phyloP scores from a whole-genome alignment of 1,140 invertebrate species.

The Melipona quadrifasciata region DNA sequence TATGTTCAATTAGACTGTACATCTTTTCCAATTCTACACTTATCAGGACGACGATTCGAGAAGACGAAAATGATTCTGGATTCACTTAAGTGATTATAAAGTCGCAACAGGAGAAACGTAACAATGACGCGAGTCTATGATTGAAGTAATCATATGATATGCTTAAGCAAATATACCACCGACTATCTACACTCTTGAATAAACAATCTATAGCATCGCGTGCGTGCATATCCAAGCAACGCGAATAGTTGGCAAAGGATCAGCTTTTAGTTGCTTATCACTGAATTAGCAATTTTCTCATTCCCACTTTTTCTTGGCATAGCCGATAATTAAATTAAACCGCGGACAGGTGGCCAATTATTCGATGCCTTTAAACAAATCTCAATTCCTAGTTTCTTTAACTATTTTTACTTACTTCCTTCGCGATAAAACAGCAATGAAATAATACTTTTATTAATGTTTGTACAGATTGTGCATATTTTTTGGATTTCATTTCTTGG shows the following conservation, averaged over 20 bases:
- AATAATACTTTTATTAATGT: not conserved
- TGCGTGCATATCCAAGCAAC: slow-evolving; percentile 1
- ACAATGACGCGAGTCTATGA: not conserved
- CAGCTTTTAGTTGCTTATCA: slow-evolving; percentile 31
- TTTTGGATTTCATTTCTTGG: not conserved
- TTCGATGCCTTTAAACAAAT: not conserved
- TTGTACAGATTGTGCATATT: not conserved
- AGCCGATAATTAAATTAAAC: slow-evolving; percentile 40
- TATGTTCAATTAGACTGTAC: not conserved
- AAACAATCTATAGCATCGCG: slow-evolving; percentile 42
- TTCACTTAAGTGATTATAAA: not conserved
- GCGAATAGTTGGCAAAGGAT: slow-evolving; percentile 31
- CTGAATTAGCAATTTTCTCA: slow-evolving; percentile 50
- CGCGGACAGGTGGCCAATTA: slow-evolving; percentile 9
- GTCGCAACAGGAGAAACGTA: not conserved
- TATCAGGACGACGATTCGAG: not conserved
- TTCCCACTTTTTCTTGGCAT: slow-evolving; percentile 42
- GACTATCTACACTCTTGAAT: slow-evolving; percentile 17
- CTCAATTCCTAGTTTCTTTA: not conserved
- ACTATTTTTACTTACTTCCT: not conserved
- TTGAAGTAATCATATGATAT: slow-evolving; percentile 21
- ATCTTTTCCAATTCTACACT: not conserved
- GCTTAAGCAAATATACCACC: slow-evolving; percentile 15
- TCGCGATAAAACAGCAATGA: not conserved
- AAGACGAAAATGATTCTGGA: not conserved